Percentiles rank a stretch among this genome's conserved stretches.
Evolutionary conservation across 2,888 invertebrate genomes (phyloP).

Genomic region (Dysmachus trigonus): DNA sequence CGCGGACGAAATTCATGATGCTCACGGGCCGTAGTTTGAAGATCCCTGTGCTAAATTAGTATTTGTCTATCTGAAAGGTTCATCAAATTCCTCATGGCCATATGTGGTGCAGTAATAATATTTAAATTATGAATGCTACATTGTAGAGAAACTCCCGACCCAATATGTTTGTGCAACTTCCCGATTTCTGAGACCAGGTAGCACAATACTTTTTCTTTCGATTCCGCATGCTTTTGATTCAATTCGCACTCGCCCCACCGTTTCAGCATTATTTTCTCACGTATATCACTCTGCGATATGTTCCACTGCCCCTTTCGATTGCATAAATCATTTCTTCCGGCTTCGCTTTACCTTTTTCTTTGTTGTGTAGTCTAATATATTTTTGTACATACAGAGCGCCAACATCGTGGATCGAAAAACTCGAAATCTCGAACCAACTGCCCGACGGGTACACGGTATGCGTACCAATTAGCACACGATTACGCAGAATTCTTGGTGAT

Average conservation of each 20-base stretch:
- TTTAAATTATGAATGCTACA: neutral
- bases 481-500: neutral
- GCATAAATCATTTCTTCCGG: neutral
- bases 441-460: neutral
- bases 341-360: neutral
- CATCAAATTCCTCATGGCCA: too few relatives aligned
- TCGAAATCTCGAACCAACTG: neutral
- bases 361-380: neutral
- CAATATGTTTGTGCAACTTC: neutral
- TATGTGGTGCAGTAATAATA: neutral
- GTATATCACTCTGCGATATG: neutral
- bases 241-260: neutral
- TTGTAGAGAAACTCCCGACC: neutral
- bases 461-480: neutral
- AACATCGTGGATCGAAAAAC: neutral
- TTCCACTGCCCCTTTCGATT: neutral
- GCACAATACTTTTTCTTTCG: neutral
- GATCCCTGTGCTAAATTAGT: too few relatives aligned
- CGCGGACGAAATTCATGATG: too few relatives aligned
- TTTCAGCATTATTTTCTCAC: neutral
- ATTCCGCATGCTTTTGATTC: neutral
- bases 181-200: neutral
- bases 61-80: too few relatives aligned
- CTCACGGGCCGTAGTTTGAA: too few relatives aligned
- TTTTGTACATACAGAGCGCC: neutral